Evolutionary conservation across 2,113 vertebrate genomes (phyloP).

Genomic region (Tragulus kanchil): DNA sequence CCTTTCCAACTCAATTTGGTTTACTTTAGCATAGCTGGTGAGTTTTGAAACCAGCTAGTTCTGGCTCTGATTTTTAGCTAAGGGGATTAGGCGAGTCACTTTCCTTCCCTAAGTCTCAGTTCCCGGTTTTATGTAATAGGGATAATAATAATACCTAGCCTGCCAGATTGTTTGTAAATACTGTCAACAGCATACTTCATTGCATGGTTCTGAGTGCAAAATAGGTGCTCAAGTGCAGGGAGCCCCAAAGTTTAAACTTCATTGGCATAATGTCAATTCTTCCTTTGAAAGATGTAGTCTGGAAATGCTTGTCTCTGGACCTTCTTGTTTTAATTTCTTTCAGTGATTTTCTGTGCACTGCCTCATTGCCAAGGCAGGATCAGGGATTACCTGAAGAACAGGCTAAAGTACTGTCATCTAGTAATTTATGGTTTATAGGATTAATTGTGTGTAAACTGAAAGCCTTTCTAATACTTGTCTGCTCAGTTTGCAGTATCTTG

Average conservation of each 20-base stretch:
- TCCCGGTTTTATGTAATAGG: not conserved
- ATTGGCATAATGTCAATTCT: not conserved
- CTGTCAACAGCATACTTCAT: conserved; percentile 1
- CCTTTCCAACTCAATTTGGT: not conserved
- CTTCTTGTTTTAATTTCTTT: conserved; percentile 17
- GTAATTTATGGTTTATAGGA: conserved; percentile 5
- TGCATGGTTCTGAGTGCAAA: conserved; percentile 35
- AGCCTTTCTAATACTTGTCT: not conserved
- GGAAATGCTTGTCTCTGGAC: not conserved
- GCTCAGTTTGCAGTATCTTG: not conserved
- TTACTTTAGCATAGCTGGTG: not conserved
- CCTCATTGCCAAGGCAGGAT: not conserved
- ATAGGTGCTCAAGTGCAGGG: not conserved
- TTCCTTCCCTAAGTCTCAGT: not conserved
- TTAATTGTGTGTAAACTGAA: not conserved
- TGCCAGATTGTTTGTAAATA: conserved; percentile 23
- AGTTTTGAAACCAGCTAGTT: conserved; percentile 6
- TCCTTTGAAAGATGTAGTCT: not conserved
- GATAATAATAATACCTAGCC: not conserved
- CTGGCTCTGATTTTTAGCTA: not conserved
- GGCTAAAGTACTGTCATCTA: not conserved
- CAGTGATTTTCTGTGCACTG: not conserved
- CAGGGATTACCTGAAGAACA: not conserved
- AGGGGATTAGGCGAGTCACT: not conserved
- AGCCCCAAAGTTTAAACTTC: not conserved